Evolutionary conservation across 2,888 invertebrate species (phyloP), one percentile per base, ranked within the genome.

Genomic region (Diaprepes abbreviatus): DNA sequence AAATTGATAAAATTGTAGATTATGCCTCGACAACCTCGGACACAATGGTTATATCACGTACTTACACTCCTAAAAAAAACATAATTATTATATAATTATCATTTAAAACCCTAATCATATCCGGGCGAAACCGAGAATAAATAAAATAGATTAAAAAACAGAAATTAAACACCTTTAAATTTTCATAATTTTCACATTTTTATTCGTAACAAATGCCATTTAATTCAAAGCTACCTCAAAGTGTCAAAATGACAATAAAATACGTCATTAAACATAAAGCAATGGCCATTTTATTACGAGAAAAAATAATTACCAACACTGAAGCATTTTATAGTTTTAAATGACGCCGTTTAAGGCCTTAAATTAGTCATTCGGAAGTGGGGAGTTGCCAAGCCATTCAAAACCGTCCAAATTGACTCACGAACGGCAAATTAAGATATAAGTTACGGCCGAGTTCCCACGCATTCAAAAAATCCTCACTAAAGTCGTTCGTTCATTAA

Each of bases 341-440:
- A 67, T 67, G 54, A 57, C 48, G 28, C 65, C 55, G 45, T 65
- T 65, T 65, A 65, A 65, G 65, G 45, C 17, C 54, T 40, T 67
- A 54, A 64, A 64, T 54, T 64, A 55, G 64, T 43, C 40, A 40
- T 64, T 67, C 66, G 60, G 66, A 60, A 67, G 60, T 50, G 40
- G 60, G 60, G 66, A 40, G 65, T 65, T 55, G 36, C 65, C 73
- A 55, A 63, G 69, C 72, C 72, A 74, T 74, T 69, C 73, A 75
- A 75, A 76, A 73, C 52, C 54, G 74, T 72, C 65, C 66, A 66
- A 76, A 76, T 75, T 74, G 74, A 73, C 73, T 76, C 77, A 77
- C 77, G 77, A 76, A 70, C 73, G 72, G 74, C 73, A 75, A 74
- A 78, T 77, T 74, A 73, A 75, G 74, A 75, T 55, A 74, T 75